Percentiles rank a stretch among this genome's conserved stretches.
phyloP scores from a whole-genome alignment of 2,888 invertebrate species.

The Ischnura elegans region DNA sequence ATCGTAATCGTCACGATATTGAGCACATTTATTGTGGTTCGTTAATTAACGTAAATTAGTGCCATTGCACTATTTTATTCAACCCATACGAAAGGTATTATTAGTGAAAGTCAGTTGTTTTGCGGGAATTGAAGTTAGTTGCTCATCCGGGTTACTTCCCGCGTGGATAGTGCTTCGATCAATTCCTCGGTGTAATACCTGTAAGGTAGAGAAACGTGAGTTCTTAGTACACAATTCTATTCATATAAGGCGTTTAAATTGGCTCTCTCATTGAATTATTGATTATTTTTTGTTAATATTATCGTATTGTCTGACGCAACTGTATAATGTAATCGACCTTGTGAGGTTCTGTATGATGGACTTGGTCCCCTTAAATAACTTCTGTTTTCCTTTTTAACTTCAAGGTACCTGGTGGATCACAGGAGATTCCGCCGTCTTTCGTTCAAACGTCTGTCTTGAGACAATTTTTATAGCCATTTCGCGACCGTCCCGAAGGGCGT shows the following conservation, averaged over 20 bases:
- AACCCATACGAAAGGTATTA: neutral
- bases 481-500: constrained; percentile 90
- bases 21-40: neutral
- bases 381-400: constrained; percentile 53
- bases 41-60: neutral
- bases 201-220: neutral
- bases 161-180: constrained; percentile 47
- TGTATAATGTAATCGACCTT: constrained; percentile 1
- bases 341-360: constrained; percentile 33
- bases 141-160: constrained; percentile 61
- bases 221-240: neutral
- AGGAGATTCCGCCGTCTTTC: constrained; percentile 60
- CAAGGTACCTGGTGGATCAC: constrained; percentile 54
- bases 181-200: neutral
- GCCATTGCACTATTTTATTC: neutral
- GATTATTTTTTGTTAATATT: neutral
- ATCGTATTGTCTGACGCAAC: constrained; percentile 2
- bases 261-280: neutral
- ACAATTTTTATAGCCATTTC: constrained; percentile 71
- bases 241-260: neutral
- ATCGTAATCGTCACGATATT: neutral
- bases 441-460: constrained; percentile 33
- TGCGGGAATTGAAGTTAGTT: neutral
- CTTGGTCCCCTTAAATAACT: constrained; percentile 13
- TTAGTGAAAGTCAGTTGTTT: neutral